These are phyloP conservation scores for Clarias gariepinus DNA, from an alignment of 2,113 vertebrate species.

Conservation along the genomic window DNA sequence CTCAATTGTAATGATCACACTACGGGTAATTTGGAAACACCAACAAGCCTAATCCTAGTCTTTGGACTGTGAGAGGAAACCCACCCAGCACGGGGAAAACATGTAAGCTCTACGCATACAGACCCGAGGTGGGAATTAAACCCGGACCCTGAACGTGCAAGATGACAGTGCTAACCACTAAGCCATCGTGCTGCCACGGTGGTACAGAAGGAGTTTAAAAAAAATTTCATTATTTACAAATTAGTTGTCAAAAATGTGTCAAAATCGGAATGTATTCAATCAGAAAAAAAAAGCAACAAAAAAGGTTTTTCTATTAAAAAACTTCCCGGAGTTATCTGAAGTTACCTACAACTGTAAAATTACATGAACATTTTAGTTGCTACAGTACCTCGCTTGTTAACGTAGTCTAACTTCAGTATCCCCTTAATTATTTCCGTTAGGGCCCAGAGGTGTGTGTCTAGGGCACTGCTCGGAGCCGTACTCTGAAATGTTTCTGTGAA, in stretches of 20 bases:
- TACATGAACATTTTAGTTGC: background rate
- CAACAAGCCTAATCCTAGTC: too few relatives aligned
- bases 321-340: background rate
- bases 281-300: background rate
- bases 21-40: too few relatives aligned
- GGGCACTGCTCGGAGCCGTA: background rate
- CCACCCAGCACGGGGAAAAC: too few relatives aligned
- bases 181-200: too few relatives aligned
- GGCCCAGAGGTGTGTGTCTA: conserved; percentile 74
- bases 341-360: background rate
- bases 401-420: conserved; percentile 66
- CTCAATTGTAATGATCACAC: too few relatives aligned
- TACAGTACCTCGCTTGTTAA: conserved; percentile 43
- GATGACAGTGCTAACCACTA: too few relatives aligned
- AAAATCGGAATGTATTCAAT: too few relatives aligned
- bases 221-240: background rate
- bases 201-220: background rate
- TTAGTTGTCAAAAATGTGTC: background rate
- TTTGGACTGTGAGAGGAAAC: too few relatives aligned
- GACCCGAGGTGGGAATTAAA: too few relatives aligned
- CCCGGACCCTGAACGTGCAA: too few relatives aligned
- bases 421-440: conserved; percentile 71
- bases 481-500: conserved; percentile 68
- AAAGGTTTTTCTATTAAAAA: background rate
- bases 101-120: too few relatives aligned